phyloP scores from a whole-genome alignment of 2,888 invertebrate genomes.

The Eudemis profundana region DNA sequence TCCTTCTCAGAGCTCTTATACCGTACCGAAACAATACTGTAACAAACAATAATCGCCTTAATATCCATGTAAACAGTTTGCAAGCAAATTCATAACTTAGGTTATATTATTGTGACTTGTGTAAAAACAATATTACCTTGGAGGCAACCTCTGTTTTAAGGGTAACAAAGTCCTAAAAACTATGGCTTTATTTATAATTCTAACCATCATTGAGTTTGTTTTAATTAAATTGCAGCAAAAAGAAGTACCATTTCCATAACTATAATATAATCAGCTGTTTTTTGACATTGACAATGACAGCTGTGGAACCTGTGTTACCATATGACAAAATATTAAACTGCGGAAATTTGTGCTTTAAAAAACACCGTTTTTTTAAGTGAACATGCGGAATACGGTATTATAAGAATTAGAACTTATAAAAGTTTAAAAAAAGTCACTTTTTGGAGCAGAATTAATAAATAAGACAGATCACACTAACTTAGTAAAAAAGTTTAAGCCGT shows the following conservation, averaged over 20 bases:
- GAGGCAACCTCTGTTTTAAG: constrained; percentile 10
- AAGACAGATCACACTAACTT: no score
- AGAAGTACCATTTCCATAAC: background rate
- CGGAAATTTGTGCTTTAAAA: no score
- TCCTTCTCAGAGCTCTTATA: constrained; percentile 55
- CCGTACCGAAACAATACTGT: constrained; percentile 20
- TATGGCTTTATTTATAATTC: constrained; percentile 30
- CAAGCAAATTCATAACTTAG: background rate
- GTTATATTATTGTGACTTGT: constrained; percentile 11
- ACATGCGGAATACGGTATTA: no score
- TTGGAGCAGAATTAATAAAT: no score
- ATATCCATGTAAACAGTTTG: background rate
- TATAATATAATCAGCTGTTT: constrained; percentile 15
- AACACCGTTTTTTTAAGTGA: no score
- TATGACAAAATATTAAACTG: no score
- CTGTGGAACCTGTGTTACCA: no score
- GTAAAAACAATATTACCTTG: constrained; percentile 20
- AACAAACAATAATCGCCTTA: background rate
- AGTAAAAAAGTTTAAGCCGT: no score
- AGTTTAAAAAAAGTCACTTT: no score
- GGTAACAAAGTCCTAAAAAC: constrained; percentile 10
- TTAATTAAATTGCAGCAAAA: background rate
- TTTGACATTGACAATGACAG: background rate
- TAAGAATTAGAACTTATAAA: no score
- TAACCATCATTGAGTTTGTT: constrained; percentile 24